Evolutionary conservation across 2,888 invertebrate genomes (phyloP), one percentile per base, ranked within the genome.

Genomic region (Lepidonotus clava): DNA sequence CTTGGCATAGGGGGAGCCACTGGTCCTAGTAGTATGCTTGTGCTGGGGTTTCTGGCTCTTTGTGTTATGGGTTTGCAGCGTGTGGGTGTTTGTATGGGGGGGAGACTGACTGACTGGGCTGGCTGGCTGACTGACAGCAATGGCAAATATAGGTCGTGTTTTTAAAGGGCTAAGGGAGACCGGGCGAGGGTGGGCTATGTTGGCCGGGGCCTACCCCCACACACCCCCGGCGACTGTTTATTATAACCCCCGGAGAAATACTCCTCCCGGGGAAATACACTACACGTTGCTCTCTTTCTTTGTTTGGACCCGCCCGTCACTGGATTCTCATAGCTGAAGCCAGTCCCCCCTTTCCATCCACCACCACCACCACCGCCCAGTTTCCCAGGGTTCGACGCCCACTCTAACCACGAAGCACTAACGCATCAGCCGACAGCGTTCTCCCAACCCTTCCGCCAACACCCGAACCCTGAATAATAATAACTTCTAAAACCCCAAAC

Each of bases 11-110:
- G 46, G 46, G 46, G 46, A 46, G 46, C 46, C 46, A 46, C 46
- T 8, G 46, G 46, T 46, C 8, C 18, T 21, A 34, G 36, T 38
- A 4, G 18, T 11, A 24, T 24, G 24, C 32, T 1, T 6, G 21
- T 18, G 71, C 1, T 38, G 34, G 18, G 38, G 71, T 34, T 34
- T 71, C 14, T 11, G 66, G 8, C 36, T 38, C 38, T 34, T 71
- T 36, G 71, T 71, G 71, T 71, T 36, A 38, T 71, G 71, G 71
- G 71, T 71, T 71, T 71, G n/a, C 46, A 11, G 46, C 8, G 8
- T 8, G 46, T 11, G 46, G 46, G 46, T 11, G 46, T 8, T 46
- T 46, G 46, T n/a, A 18, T 46, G 46, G 46, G 46, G 21, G 36
- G 71, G 36, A 24, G 21, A 18, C 24, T 32, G 21, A n/a, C 53